Evolutionary conservation across 2,888 invertebrate genomes (phyloP), one percentile per base, ranked within the genome.

Genomic region (Iphiclides podalirius): DNA sequence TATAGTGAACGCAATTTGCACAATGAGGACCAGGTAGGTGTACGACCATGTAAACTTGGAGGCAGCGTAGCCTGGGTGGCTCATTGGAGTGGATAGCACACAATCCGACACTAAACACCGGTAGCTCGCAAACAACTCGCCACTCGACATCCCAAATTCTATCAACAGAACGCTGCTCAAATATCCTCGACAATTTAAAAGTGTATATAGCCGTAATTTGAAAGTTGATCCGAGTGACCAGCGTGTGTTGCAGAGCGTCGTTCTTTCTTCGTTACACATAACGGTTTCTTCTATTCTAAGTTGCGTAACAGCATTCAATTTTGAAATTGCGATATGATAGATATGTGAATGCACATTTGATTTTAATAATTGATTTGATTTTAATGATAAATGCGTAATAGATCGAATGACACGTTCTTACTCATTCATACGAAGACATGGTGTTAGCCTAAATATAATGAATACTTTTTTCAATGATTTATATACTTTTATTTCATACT

Each of bases 41-140:
- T 55, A 58, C 54, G 63, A 57, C 38, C 58, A 57, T 57, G 61
- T 61, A 65, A 64, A 67, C 63, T 70, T 43, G 37, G 26, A 26
- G 33, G 39, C 39, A 34, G 52, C 50, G 47, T 28, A 52, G 44
- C 52, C 53, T 52, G 63, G 69, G 77, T 82, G 87, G 87, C 85
- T 85, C 85, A 84, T 70, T 82, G 67, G 66, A 86, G 87, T 83
- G 86, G 72, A 71, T 58, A 38, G 73, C 74, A 87, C 83, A 87
- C 86, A 87, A 78, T 77, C 58, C 54, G 64, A 55, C 48, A 46
- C 54, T 65, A 70, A 82, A 83, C 82, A 83, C 86, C 85, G 78
- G 87, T 86, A 85, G 84, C 81, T 67, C 59, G 72, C 76, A 84
- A 83, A 85, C 79, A 82, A 72, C 75, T 71, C 66, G 70, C 72